Conservation (phyloP, 2,888 invertebrate genomes). For the Caenorhabditis zanzibari region DNA sequence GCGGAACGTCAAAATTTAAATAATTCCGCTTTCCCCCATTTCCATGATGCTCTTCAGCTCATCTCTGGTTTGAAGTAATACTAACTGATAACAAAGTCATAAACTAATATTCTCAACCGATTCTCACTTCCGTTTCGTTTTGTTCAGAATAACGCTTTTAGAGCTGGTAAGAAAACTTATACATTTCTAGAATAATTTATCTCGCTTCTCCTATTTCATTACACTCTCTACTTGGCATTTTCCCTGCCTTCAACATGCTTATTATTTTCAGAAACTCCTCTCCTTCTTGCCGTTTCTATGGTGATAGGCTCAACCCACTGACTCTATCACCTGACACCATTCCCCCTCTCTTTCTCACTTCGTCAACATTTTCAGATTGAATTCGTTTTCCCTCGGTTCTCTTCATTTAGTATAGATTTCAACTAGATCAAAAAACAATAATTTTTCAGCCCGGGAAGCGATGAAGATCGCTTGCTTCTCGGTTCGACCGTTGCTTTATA, state of each 20-base stretch:
- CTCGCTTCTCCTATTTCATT: neutral
- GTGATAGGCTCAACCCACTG: neutral
- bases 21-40: too few relatives aligned
- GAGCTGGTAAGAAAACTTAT: too few relatives aligned
- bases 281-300: constrained; percentile 9
- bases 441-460: constrained; percentile 5
- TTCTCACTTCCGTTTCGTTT: too few relatives aligned
- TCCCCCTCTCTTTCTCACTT: neutral
- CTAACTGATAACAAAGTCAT: too few relatives aligned
- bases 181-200: neutral
- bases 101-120: too few relatives aligned
- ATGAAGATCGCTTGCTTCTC: constrained; percentile 47
- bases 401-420: neutral
- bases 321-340: constrained; percentile 12
- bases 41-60: too few relatives aligned
- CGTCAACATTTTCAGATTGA: neutral
- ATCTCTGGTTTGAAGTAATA: too few relatives aligned
- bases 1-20: too few relatives aligned
- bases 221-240: neutral
- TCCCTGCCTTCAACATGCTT: neutral
- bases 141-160: too few relatives aligned
- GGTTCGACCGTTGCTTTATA: constrained; percentile 21
- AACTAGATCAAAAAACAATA: neutral
- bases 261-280: constrained; percentile 1
- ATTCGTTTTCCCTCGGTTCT: neutral